Percentiles rank a stretch among this genome's conserved stretches.
Evolutionary conservation across 2,113 vertebrate species (phyloP).

Genomic region (Gasterosteus aculeatus): DNA sequence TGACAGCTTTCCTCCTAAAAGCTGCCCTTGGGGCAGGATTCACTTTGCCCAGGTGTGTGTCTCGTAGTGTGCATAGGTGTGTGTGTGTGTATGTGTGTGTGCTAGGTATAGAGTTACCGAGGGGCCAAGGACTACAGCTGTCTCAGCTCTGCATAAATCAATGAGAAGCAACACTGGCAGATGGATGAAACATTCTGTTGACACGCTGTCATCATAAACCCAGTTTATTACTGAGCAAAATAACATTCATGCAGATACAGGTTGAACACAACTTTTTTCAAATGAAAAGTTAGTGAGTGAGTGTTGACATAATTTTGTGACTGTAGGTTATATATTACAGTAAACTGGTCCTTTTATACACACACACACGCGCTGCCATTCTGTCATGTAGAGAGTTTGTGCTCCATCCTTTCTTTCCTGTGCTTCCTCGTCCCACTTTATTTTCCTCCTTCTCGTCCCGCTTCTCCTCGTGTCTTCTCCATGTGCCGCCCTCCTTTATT

Average conservation of each 20-base stretch:
- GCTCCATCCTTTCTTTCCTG: background rate
- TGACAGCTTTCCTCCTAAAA: conserved; percentile 39
- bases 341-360: background rate
- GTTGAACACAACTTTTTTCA: background rate
- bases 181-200: conserved; percentile 56
- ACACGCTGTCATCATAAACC: conserved; percentile 45
- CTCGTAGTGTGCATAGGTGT: conserved; percentile 18
- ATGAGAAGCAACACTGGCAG: conserved; percentile 54
- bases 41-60: conserved; percentile 64
- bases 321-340: background rate
- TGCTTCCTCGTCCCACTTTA: background rate
- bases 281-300: background rate
- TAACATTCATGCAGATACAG: background rate
- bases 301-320: background rate
- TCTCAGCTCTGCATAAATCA: conserved; percentile 59
- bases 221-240: conserved; percentile 10
- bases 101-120: conserved; percentile 58
- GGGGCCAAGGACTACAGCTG: conserved; percentile 60
- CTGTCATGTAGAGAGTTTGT: background rate
- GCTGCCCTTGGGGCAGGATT: conserved; percentile 56
- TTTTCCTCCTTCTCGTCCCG: conserved; percentile 29
- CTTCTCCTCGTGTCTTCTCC: conserved; percentile 4
- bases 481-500: conserved; percentile 39
- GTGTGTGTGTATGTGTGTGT: conserved; percentile 31
- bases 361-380: background rate